Evolutionary conservation across 2,888 invertebrate genomes (phyloP), one percentile per base, ranked within the genome.

Genomic region (Agriopis marginaria): DNA sequence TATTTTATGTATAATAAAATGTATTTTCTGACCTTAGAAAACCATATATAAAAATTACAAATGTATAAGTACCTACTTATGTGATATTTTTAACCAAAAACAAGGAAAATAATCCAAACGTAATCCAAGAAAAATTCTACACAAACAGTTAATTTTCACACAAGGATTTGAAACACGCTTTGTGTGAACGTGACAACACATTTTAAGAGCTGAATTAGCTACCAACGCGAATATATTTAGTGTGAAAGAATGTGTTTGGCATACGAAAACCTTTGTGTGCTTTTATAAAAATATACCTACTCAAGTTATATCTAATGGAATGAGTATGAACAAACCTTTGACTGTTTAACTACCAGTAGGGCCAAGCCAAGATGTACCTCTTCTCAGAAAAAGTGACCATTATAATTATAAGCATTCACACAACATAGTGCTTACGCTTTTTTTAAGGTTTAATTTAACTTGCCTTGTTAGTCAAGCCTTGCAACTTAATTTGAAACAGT

Each of bases 161-260:
- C 70, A 66, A 76, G 73, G 75, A 74, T 78, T 81, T 76, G 79
- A 81, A 83, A 84, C 86, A 80, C 82, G 82, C 82, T 81, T 66
- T 77, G 69, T 60, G 75, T 70, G 83, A 76, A 89, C 91, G 91
- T 91, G 91, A 89, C 86, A 77, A 78, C 83, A 85, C 87, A 86
- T 89, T 86, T 88, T 83, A 88, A 90, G 86, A 83, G 85, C 84
- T 78, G 86, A 87, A 88, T 90, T 88, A 86, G 79, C 79, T 74
- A 75, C 84, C 79, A 81, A 79, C 83, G 83, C 83, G 79, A 88
- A 87, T 84, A 78, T 80, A 79, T 81, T 80, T 72, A 71, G 75
- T 71, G 70, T 66, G 64, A 72, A 67, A 69, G 56, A 70, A 75
- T 77, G 81, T 76, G 75, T 76, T 73, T 70, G 50, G 82, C 81